A percentile compares a stretch with the other conserved stretches of the same genome.
phyloP scores from a whole-genome alignment of 2,888 invertebrate species.

The Dioctria rufipes region DNA sequence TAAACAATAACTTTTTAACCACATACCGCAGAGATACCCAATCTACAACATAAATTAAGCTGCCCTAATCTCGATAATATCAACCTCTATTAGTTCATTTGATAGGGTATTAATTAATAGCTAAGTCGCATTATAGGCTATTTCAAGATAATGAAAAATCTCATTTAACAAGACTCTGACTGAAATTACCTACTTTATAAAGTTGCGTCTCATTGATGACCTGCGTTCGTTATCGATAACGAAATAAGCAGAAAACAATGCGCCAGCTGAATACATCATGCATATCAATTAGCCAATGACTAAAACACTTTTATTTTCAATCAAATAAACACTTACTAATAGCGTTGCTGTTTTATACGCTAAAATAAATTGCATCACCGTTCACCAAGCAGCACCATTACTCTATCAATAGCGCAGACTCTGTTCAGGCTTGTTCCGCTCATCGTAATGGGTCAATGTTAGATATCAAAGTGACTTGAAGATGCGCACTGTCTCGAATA shows the following conservation, averaged over 20 bases:
- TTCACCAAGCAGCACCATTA: too few species aligned
- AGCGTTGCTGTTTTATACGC: conserved; percentile 21
- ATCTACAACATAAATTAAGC: too few species aligned
- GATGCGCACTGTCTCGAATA: conserved; percentile 23
- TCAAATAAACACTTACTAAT: not conserved
- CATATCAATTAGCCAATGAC: conserved; percentile 8
- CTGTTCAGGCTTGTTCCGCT: conserved; percentile 28
- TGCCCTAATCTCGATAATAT: too few species aligned
- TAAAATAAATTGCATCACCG: conserved; percentile 48
- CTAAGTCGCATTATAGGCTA: not conserved
- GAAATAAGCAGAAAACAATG: too few species aligned
- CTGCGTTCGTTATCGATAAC: too few species aligned
- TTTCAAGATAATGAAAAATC: not conserved
- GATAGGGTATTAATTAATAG: too few species aligned
- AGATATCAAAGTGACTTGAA: conserved; percentile 6
- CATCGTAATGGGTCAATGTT: conserved; percentile 49
- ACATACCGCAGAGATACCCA: too few species aligned
- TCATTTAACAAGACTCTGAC: too few species aligned
- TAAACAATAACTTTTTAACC: too few species aligned
- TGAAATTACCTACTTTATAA: too few species aligned
- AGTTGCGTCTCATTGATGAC: too few species aligned
- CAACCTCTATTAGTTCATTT: too few species aligned
- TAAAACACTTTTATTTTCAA: conserved; percentile 19
- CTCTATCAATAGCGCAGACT: not conserved
- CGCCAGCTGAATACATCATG: not conserved